A percentile compares a stretch with the other conserved stretches of the same genome.
These are phyloP conservation scores for Orgyia antiqua DNA, from an alignment of 2,888 invertebrate species.

Conservation along the genomic window DNA sequence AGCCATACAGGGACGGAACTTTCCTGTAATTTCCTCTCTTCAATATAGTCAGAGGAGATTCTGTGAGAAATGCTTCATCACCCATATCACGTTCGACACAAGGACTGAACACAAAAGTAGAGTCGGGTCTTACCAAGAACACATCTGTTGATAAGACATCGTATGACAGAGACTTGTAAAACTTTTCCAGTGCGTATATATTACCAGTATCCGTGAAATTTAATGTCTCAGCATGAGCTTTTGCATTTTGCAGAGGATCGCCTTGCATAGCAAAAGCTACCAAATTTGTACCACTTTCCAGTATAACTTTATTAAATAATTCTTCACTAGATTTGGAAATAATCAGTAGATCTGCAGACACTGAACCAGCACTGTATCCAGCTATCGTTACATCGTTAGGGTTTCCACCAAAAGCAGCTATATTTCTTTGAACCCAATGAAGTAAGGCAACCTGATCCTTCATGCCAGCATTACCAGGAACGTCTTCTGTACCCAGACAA, in stretches of 20 bases:
- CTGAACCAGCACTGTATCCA: slow-evolving; percentile 33
- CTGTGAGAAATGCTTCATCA: slow-evolving; percentile 27
- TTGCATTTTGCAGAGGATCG: slow-evolving; percentile 38
- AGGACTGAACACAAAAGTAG: slow-evolving; percentile 19
- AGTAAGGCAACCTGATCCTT: slow-evolving; percentile 38
- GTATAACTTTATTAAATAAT: slow-evolving; percentile 40
- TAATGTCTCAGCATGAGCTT: slow-evolving; percentile 25
- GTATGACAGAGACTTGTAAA: slow-evolving; percentile 33
- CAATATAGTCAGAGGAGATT: slow-evolving; percentile 33
- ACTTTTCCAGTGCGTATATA: slow-evolving; percentile 38
- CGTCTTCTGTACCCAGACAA: slow-evolving; percentile 33
- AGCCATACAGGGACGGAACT: slow-evolving; percentile 38
- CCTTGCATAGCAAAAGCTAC: slow-evolving; percentile 30
- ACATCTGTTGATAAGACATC: slow-evolving; percentile 26
- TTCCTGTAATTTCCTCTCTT: slow-evolving; percentile 28
- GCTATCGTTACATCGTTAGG: slow-evolving; percentile 35
- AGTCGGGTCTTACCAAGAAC: slow-evolving; percentile 24
- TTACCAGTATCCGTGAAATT: slow-evolving; percentile 34
- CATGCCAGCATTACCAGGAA: slow-evolving; percentile 41
- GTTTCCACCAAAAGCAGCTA: slow-evolving; percentile 36
- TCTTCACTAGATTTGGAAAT: slow-evolving; percentile 31
- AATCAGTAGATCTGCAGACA: slow-evolving; percentile 26
- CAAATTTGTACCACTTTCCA: slow-evolving; percentile 39
- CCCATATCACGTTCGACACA: slow-evolving; percentile 26
- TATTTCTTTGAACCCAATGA: slow-evolving; percentile 37